These are phyloP conservation scores for Ceraclea dissimilis DNA, from an alignment of 2,888 invertebrate genomes.

Conservation along the genomic window DNA sequence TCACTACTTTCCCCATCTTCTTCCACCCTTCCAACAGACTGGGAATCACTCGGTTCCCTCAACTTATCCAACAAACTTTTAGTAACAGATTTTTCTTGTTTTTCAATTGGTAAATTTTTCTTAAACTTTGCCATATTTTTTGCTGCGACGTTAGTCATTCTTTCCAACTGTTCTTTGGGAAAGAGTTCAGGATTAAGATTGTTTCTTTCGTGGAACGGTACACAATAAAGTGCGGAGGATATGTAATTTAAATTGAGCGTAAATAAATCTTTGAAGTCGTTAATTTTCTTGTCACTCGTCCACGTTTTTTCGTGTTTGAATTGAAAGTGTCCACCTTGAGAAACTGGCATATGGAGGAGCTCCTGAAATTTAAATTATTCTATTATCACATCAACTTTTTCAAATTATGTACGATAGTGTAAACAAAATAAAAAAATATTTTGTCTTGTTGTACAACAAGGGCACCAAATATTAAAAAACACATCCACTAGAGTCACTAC, in stretches of 20 bases:
- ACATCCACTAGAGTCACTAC: no score
- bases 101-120: conserved; percentile 13
- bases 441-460: no score
- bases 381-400: no score
- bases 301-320: conserved; percentile 48
- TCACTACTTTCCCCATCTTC: neutral
- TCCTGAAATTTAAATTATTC: conserved; percentile 38
- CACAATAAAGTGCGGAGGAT: conserved; percentile 35
- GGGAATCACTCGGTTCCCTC: neutral
- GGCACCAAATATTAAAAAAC: no score
- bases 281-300: conserved; percentile 37
- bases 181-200: conserved; percentile 34
- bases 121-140: conserved; percentile 32
- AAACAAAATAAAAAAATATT: neutral
- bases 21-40: neutral
- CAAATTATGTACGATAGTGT: no score
- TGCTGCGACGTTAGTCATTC: conserved; percentile 39
- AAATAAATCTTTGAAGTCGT: conserved; percentile 43
- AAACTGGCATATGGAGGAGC: conserved; percentile 38
- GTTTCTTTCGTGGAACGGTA: conserved; percentile 43
- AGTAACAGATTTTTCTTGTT: conserved; percentile 1
- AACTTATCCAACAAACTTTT: conserved; percentile 4
- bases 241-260: conserved; percentile 40
- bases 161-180: conserved; percentile 36
- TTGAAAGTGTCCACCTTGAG: conserved; percentile 45